phyloP scores from a whole-genome alignment of 2,113 vertebrate genomes.

The Elephas maximus region DNA sequence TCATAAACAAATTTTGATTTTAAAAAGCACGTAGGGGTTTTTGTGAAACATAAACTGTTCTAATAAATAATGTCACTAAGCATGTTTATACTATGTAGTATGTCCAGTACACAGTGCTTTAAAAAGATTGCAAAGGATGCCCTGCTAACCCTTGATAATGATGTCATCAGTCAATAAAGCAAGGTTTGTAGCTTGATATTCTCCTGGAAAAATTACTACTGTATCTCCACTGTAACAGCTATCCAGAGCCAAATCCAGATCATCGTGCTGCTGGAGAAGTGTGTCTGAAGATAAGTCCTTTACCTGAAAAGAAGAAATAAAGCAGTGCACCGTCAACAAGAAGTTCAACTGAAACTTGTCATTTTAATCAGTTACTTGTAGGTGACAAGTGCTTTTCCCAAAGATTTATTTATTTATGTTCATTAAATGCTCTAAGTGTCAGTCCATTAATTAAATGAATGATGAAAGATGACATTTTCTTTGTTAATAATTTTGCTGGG shows the following conservation, averaged over 20 bases:
- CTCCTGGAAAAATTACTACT: constrained; percentile 83
- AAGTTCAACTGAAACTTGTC: not conserved
- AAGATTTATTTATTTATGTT: not conserved
- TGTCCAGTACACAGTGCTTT: not conserved
- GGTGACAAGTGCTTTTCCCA: not conserved
- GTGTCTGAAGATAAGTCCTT: constrained; percentile 82
- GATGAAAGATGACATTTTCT: not conserved
- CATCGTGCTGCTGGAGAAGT: constrained; percentile 80
- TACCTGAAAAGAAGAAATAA: constrained; percentile 61
- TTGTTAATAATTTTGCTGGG: not conserved
- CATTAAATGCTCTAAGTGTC: not conserved
- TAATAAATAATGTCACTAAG: constrained; percentile 30
- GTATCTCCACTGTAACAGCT: constrained; percentile 84
- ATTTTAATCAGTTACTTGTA: constrained; percentile 13
- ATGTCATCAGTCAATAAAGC: constrained; percentile 85
- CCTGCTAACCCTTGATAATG: constrained; percentile 80
- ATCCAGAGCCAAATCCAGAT: constrained; percentile 83
- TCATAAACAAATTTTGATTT: not conserved
- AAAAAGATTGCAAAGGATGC: constrained; percentile 23
- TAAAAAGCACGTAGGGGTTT: constrained; percentile 18
- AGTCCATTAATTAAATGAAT: not conserved
- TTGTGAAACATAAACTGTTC: not conserved
- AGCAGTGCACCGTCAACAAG: not conserved
- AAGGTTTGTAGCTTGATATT: constrained; percentile 85
- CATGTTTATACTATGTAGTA: not conserved